Base-by-base conservation (phyloP, 2,797 vertebrate genomes). In the Threskiornis aethiopicus region DNA sequence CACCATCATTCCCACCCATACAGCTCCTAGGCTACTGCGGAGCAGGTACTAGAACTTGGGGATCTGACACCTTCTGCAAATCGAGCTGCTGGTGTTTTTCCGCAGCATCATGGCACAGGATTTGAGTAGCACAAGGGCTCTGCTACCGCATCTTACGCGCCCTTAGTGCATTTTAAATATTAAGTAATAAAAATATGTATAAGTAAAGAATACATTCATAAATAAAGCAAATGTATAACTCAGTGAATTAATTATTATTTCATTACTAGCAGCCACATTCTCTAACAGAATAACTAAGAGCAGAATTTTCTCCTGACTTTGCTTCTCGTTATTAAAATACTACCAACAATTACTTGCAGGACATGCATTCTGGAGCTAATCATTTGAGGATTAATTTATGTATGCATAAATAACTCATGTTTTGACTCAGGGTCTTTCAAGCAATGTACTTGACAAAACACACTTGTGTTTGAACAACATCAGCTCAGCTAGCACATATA, bases 131-230 rank as follows among this genome's bases (percentile, higher is more conserved):
- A 41, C 21, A 26, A 75, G 25, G 10, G 39, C 21, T 64, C 57
- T 73, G 77, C 65, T 62, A 15, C 83, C 15, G 12, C 16, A 1
- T 49, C 75, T 83, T n/a, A 21, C 41, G 29, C 29, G 16, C 65
- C 94, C 54, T 77, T 41, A 83, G 77, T 67, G 84, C 87, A 69
- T 96, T 96, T 98, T 96, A 98, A 97, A 97, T 97, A 97, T 95
- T 97, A 95, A 96, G 46, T 77, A 95, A 97, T 97, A 96, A 97
- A 97, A 98, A 96, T 95, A 97, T 96, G 96, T 96, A 95, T 96
- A 97, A 90, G 70, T 82, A 94, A 95, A 97, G 93, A 95, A 95
- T 79, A 91, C 64, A 95, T 70, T 88, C 88, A 92, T 97, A 96
- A 98, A 97, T 92, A 97, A 97, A 96, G 81, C 84, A 88, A 90